These are phyloP conservation scores for Phorcus lineatus DNA, from an alignment of 2,888 invertebrate genomes.

Conservation along the genomic window DNA sequence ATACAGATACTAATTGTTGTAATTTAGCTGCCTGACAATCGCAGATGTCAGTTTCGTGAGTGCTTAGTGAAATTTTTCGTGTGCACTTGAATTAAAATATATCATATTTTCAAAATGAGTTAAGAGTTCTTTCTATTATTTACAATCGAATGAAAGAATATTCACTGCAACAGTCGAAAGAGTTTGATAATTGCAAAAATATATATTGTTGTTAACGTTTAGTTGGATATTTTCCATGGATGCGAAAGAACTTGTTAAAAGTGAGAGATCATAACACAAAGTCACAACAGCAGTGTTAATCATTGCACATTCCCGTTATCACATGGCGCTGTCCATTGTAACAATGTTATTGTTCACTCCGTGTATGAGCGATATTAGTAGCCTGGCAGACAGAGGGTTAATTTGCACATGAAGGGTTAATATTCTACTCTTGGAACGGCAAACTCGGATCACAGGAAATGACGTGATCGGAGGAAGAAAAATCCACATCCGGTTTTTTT, in stretches of 20 bases:
- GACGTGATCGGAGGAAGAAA: conserved; percentile 11
- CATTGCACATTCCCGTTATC: not conserved
- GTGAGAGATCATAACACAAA: not conserved
- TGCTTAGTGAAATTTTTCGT: too few relatives aligned
- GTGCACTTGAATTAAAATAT: too few relatives aligned
- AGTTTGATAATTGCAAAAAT: too few relatives aligned
- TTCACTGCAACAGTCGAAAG: too few relatives aligned
- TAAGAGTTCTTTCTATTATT: too few relatives aligned
- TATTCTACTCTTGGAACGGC: conserved; percentile 1
- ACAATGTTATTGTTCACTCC: not conserved
- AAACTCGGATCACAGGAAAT: not conserved
- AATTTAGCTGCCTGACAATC: too few relatives aligned
- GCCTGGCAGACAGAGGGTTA: not conserved
- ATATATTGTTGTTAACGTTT: too few relatives aligned
- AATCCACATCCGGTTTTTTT: not conserved
- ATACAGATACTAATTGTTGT: not conserved
- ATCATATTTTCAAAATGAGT: too few relatives aligned
- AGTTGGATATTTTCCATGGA: too few relatives aligned
- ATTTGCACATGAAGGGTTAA: not conserved
- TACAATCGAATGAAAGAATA: too few relatives aligned
- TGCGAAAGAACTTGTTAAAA: not conserved
- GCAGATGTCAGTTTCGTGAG: too few relatives aligned
- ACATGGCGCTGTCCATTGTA: not conserved
- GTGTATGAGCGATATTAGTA: not conserved
- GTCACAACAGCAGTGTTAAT: not conserved